A percentile compares a stretch with the other conserved stretches of the same genome.
Conservation (phyloP, 2,113 vertebrate species). For the rabbit (Oryctolagus cuniculus) region mOryCun1.1 NC_091449.1:69066001-69066500, state of each 20-base stretch:
- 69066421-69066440: background rate
- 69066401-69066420: background rate
- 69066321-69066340: background rate
- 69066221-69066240: background rate
- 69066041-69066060: background rate
- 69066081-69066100: too few relatives aligned
- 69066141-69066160: background rate
- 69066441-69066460: background rate
- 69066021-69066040: background rate
- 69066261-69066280: too few relatives aligned
- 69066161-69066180: accelerated
- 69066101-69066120: background rate
- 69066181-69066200: background rate
- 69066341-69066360: background rate
- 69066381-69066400: background rate
- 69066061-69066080: background rate
- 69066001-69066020: background rate
- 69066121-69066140: background rate
- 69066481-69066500: too few relatives aligned
- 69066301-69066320: background rate
- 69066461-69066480: too few relatives aligned
- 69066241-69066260: background rate
- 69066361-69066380: too few relatives aligned
- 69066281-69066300: too few relatives aligned
- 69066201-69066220: background rate